These are phyloP conservation scores for Eurypyga helias DNA, from an alignment of 2,113 vertebrate species.

Conservation along the genomic window DNA sequence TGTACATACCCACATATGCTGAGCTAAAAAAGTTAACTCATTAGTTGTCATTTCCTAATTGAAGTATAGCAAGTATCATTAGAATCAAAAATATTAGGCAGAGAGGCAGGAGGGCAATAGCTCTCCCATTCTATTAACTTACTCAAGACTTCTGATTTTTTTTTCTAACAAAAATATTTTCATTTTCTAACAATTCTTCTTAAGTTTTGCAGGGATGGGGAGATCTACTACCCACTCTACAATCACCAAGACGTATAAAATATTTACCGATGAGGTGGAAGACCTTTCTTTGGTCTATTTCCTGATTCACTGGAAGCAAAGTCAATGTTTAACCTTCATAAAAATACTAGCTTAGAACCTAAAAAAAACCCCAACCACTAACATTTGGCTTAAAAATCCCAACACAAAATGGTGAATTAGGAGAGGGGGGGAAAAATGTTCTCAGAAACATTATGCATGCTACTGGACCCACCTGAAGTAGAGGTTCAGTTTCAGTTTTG, in stretches of 20 bases:
- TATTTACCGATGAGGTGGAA: neutral
- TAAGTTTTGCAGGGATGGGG: neutral
- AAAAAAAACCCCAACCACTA: no score
- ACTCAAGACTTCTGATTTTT: neutral
- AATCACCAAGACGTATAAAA: neutral
- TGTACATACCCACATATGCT: neutral
- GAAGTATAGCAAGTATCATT: neutral
- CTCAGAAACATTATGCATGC: neutral
- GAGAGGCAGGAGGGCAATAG: neutral
- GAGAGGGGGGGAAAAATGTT: neutral
- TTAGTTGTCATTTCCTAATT: neutral
- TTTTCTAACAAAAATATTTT: neutral
- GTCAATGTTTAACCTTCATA: neutral
- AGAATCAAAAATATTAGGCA: neutral
- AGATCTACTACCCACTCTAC: neutral
- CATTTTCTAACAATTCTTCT: neutral
- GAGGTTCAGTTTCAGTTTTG: neutral
- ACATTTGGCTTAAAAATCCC: neutral
- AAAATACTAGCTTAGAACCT: neutral
- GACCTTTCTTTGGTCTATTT: neutral
- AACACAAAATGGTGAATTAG: neutral
- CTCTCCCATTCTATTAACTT: neutral
- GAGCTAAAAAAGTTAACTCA: slow-evolving; percentile 32
- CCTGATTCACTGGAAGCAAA: neutral
- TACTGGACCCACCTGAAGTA: neutral